Evolutionary conservation across 2,113 vertebrate genomes (phyloP).

Genomic region (Cottus gobio): DNA sequence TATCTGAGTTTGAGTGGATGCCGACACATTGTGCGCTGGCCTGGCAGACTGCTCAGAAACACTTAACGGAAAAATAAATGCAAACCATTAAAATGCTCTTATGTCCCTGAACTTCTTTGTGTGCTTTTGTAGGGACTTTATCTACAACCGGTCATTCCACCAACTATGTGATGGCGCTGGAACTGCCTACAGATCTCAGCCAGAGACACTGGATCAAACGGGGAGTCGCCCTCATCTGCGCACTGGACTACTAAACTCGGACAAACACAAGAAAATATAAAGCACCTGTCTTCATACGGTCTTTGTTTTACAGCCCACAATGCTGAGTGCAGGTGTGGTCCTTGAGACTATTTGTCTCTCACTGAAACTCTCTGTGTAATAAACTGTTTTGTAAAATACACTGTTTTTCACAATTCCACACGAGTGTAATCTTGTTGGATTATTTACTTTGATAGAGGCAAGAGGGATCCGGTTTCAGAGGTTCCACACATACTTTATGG

Average conservation of each 20-base stretch:
- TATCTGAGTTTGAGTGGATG: no score
- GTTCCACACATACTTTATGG: neutral
- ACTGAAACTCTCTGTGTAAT: neutral
- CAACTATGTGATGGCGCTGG: conserved; percentile 90
- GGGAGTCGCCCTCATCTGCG: conserved; percentile 91
- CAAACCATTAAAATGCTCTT: no score
- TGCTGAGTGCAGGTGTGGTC: conserved; percentile 2
- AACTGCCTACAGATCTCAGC: conserved; percentile 84
- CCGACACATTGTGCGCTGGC: conserved; percentile 14
- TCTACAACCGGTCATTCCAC: conserved; percentile 93
- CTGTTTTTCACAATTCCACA: neutral
- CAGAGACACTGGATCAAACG: conserved; percentile 93
- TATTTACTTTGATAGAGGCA: neutral
- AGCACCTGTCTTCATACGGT: neutral
- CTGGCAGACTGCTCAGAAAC: conserved; percentile 9
- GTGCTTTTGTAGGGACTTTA: conserved; percentile 83
- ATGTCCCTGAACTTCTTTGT: conserved; percentile 23
- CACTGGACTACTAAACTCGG: conserved; percentile 87
- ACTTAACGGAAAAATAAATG: no score
- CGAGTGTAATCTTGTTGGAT: neutral
- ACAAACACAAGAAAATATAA: neutral
- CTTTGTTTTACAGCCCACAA: neutral
- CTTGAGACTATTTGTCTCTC: neutral
- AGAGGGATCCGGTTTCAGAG: neutral
- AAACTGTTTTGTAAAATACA: conserved; percentile 33